A percentile compares a stretch with the other conserved stretches of the same genome.
Evolutionary conservation across 2,888 invertebrate species (phyloP).

Genomic region (Campoletis raptor): DNA sequence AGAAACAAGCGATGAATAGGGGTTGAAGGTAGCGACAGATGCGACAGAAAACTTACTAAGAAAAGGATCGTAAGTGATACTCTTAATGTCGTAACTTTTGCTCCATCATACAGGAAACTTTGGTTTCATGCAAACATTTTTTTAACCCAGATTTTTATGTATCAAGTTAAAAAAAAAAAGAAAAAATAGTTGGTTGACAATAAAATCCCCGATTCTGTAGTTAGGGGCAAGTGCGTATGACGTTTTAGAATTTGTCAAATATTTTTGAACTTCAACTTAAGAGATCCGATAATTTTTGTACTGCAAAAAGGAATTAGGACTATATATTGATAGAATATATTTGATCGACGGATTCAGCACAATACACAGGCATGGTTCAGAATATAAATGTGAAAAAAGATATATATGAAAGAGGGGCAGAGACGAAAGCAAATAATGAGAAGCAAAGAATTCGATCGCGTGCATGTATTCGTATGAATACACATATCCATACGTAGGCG

Average conservation of each 20-base stretch:
- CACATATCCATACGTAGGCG: conserved; percentile 33
- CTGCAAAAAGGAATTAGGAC: background rate
- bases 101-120: background rate
- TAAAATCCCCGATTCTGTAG: background rate
- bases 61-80: conserved; percentile 1
- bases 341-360: background rate
- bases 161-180: background rate
- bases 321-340: background rate
- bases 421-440: background rate
- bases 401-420: background rate
- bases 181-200: background rate
- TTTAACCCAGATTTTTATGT: background rate
- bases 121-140: background rate
- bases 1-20: conserved; percentile 7
- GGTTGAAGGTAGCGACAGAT: conserved; percentile 1
- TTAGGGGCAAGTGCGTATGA: background rate
- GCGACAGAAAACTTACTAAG: conserved; percentile 5
- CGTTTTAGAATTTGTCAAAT: background rate
- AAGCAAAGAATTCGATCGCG: conserved; percentile 25
- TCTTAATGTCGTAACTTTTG: conserved; percentile 11
- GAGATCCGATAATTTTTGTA: background rate
- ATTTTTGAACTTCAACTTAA: background rate
- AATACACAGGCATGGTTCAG: background rate
- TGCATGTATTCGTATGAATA: conserved; percentile 36
- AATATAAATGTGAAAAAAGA: background rate